Conservation (phyloP, 2,113 vertebrate genomes). For the Upupa epops region DNA sequence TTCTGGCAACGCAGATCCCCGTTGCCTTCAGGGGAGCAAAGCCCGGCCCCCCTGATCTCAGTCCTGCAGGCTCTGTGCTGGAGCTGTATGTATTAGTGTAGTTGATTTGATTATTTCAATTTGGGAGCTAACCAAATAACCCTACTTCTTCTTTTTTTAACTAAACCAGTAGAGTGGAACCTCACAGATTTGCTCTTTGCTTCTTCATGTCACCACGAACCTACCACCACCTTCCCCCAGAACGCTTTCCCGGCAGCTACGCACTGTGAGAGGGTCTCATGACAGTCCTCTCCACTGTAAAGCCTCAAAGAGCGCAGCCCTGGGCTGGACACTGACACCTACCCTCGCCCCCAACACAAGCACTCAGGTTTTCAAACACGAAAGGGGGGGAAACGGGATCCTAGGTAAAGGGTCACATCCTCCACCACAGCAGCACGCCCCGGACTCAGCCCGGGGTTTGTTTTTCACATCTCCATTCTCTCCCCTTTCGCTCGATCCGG, state of each 20-base stretch:
- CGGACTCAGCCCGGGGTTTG: not conserved
- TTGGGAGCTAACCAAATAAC: slow-evolving; percentile 49
- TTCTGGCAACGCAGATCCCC: not conserved
- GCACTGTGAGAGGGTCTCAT: not conserved
- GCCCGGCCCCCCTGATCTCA: not conserved
- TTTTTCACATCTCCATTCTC: not conserved
- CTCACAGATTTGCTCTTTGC: not conserved
- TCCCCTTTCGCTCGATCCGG: not conserved
- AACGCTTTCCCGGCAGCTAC: not conserved
- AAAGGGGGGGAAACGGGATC: not conserved
- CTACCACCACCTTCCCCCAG: not conserved
- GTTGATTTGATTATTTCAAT: slow-evolving; percentile 51
- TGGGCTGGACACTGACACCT: not conserved
- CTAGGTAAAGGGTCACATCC: not conserved
- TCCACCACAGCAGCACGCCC: too few relatives aligned
- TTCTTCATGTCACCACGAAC: not conserved
- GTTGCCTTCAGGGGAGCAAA: not conserved
- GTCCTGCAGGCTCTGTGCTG: not conserved
- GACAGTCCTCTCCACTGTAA: not conserved
- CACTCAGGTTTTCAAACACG: not conserved
- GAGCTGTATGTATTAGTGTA: slow-evolving; percentile 39
- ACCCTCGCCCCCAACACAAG: not conserved
- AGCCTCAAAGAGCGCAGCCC: not conserved
- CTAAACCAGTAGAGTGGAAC: slow-evolving; percentile 23
- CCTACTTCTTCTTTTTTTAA: not conserved